These are phyloP conservation scores for Eulemur macaco DNA, from an alignment of 2,113 vertebrate genomes.

Conservation along the genomic window DNA sequence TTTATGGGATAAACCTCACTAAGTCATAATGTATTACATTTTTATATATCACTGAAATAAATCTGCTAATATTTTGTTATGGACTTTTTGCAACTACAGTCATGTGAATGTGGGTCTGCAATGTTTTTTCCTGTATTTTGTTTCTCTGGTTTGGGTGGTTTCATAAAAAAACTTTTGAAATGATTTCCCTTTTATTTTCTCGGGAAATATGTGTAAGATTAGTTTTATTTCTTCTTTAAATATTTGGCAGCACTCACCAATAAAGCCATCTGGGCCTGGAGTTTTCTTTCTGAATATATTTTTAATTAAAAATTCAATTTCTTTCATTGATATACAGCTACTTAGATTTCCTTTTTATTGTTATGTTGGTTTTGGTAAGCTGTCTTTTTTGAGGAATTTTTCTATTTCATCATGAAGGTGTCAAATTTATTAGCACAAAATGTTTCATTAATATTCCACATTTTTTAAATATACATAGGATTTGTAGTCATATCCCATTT, in stretches of 20 bases:
- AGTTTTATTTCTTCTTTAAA: conserved; percentile 1
- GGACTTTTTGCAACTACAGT: neutral
- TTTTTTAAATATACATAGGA: neutral
- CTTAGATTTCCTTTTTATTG: neutral
- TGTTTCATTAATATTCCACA: neutral
- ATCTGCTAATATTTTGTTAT: neutral
- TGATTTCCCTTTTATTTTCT: neutral
- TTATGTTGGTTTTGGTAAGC: neutral
- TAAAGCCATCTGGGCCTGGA: neutral
- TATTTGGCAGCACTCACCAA: neutral
- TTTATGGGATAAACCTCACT: neutral
- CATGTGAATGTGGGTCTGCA: neutral
- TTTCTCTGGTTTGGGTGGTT: neutral
- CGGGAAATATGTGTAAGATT: neutral
- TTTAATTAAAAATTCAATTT: conserved; percentile 27
- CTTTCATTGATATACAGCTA: neutral
- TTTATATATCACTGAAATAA: neutral
- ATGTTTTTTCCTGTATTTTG: neutral
- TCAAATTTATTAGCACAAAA: neutral
- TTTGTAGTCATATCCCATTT: neutral
- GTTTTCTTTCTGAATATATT: conserved; percentile 7
- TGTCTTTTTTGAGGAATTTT: neutral
- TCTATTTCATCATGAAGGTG: neutral
- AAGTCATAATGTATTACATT: neutral
- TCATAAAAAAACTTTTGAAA: neutral